Evolutionary conservation across 2,888 invertebrate genomes (phyloP).

Genomic region (Poecilus cupreus): DNA sequence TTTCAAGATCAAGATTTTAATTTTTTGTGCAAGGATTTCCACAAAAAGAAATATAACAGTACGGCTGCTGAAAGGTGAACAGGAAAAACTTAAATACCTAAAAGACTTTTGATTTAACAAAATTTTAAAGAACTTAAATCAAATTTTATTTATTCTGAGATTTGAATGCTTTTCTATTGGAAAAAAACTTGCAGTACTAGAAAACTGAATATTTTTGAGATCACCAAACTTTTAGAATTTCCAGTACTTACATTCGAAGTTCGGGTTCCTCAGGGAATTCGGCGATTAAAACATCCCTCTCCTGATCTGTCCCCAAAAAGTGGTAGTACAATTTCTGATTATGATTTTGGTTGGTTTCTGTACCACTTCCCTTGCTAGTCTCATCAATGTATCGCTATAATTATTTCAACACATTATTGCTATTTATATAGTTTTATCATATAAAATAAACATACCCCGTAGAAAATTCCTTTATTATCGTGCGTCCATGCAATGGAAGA

Average conservation of each 20-base stretch:
- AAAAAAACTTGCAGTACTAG: no score
- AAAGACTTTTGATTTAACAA: no score
- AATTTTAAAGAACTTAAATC: no score
- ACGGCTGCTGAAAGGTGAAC: no score
- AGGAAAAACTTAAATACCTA: no score
- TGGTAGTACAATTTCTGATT: slow-evolving; percentile 98
- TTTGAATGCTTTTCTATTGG: no score
- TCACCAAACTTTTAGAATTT: no score
- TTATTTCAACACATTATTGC: slow-evolving; percentile 51
- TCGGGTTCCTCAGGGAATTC: slow-evolving; percentile 94
- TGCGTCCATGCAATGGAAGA: slow-evolving; percentile 95
- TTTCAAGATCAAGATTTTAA: no score
- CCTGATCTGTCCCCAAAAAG: slow-evolving; percentile 87
- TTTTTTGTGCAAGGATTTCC: no score
- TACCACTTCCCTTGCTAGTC: slow-evolving; percentile 91
- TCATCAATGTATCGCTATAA: slow-evolving; percentile 85
- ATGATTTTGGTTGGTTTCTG: slow-evolving; percentile 89
- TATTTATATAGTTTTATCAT: background rate
- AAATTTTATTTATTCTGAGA: no score
- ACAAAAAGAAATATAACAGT: no score
- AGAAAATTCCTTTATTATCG: slow-evolving; percentile 96
- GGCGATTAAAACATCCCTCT: slow-evolving; percentile 89
- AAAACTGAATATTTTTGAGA: no score
- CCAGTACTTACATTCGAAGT: slow-evolving; percentile 94
- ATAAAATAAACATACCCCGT: slow-evolving; percentile 79